phyloP scores from a whole-genome alignment of 2,888 invertebrate genomes.

The Serrognathus titanus region DNA sequence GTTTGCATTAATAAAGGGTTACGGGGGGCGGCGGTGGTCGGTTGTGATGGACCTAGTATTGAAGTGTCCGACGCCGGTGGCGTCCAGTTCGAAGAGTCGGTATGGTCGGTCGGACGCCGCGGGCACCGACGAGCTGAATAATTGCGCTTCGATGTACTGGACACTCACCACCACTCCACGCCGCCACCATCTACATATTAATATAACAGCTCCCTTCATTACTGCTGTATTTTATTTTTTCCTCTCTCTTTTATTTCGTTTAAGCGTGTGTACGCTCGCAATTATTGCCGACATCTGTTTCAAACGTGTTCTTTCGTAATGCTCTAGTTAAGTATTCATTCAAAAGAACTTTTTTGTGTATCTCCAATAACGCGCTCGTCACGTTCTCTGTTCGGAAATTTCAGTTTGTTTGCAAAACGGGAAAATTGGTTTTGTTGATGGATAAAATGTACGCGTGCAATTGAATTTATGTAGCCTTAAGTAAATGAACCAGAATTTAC shows the following conservation, averaged over 20 bases:
- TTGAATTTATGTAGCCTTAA: too few species aligned
- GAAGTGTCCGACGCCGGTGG: background rate
- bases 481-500: too few species aligned
- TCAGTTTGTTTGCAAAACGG: too few species aligned
- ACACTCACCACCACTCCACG: slow-evolving; percentile 1
- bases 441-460: too few species aligned
- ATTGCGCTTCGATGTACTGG: slow-evolving; percentile 13
- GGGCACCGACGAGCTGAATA: slow-evolving; percentile 9
- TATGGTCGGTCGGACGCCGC: slow-evolving; percentile 7
- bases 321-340: too few species aligned
- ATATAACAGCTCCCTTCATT: slow-evolving; percentile 1
- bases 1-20: slow-evolving; percentile 16
- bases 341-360: too few species aligned
- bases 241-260: background rate
- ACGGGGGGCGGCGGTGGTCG: slow-evolving; percentile 1
- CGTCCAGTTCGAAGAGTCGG: background rate
- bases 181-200: slow-evolving; percentile 13
- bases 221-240: background rate
- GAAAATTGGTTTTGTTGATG: too few species aligned
- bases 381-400: too few species aligned
- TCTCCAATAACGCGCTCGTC: too few species aligned
- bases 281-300: slow-evolving; percentile 1
- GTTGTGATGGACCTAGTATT: background rate
- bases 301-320: background rate
- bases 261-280: background rate